These are phyloP conservation scores for Antennarius striatus DNA, from an alignment of 2,113 vertebrate genomes.

Conservation along the genomic window DNA sequence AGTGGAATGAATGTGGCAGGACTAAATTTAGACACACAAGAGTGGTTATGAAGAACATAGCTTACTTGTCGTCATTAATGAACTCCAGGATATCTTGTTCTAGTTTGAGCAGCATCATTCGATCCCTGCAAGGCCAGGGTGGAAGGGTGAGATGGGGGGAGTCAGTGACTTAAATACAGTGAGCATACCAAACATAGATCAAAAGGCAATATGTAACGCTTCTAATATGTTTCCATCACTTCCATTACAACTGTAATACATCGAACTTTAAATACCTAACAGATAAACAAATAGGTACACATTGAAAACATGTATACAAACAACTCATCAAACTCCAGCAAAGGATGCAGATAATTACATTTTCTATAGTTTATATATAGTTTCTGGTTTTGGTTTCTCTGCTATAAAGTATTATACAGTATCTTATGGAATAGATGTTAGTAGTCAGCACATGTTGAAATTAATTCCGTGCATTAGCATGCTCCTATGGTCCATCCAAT, in stretches of 20 bases:
- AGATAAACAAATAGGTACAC: background rate
- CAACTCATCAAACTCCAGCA: no score
- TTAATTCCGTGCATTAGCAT: no score
- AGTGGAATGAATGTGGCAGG: slow-evolving; percentile 2
- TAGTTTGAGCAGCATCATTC: slow-evolving; percentile 99
- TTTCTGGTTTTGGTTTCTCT: no score
- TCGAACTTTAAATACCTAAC: background rate
- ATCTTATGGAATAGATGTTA: no score
- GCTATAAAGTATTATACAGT: no score
- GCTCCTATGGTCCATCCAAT: no score
- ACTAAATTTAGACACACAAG: slow-evolving; percentile 49
- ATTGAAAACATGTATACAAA: background rate
- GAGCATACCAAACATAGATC: background rate
- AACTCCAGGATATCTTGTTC: slow-evolving; percentile 99
- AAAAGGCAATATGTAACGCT: no score
- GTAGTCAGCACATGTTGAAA: no score
- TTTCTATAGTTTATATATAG: no score
- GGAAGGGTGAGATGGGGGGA: slow-evolving; percentile 6
- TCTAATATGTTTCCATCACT: no score
- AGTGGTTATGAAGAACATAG: slow-evolving; percentile 44
- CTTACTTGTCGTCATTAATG: slow-evolving; percentile 98
- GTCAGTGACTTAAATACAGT: slow-evolving; percentile 3
- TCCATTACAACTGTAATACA: no score
- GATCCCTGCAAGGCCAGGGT: slow-evolving; percentile 84
- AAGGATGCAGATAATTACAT: no score